These are phyloP conservation scores for Leptoclinus maculatus DNA, from an alignment of 2,797 vertebrate species.

Conservation along the genomic window DNA sequence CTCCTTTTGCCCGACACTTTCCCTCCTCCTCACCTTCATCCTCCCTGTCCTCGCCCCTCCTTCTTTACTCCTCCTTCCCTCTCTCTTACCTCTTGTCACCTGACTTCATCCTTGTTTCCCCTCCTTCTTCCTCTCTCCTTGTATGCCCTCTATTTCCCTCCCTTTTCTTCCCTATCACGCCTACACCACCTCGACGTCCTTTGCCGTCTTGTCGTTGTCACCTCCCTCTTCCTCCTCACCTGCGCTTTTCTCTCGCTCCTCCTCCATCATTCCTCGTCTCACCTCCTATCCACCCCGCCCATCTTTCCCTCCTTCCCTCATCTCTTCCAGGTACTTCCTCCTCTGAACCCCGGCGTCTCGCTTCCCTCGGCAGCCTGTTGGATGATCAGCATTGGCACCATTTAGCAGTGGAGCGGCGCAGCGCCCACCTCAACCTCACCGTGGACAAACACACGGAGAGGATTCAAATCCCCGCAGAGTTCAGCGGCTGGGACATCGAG, in stretches of 20 bases:
- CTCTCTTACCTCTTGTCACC: neutral
- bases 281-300: neutral
- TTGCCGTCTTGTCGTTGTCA: neutral
- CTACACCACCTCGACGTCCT: neutral
- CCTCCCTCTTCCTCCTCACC: neutral
- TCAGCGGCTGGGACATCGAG: conserved; percentile 86
- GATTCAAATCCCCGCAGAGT: conserved; percentile 86
- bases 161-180: neutral
- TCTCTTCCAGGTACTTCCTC: neutral
- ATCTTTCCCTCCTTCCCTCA: neutral
- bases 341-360: conserved; percentile 42
- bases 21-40: neutral
- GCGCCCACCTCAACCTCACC: conserved; percentile 90
- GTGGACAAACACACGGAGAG: conserved; percentile 90
- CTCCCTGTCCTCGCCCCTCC: neutral
- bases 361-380: conserved; percentile 90
- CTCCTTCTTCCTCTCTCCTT: neutral
- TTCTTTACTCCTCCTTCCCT: neutral
- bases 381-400: conserved; percentile 97
- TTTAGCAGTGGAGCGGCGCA: conserved; percentile 84
- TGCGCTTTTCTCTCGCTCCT: too few relatives aligned
- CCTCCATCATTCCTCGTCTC: neutral
- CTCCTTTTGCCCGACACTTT: neutral
- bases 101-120: neutral
- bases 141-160: neutral